These are phyloP conservation scores for Malurus cyaneus DNA, from an alignment of 2,113 vertebrate genomes.

Conservation along the genomic window DNA sequence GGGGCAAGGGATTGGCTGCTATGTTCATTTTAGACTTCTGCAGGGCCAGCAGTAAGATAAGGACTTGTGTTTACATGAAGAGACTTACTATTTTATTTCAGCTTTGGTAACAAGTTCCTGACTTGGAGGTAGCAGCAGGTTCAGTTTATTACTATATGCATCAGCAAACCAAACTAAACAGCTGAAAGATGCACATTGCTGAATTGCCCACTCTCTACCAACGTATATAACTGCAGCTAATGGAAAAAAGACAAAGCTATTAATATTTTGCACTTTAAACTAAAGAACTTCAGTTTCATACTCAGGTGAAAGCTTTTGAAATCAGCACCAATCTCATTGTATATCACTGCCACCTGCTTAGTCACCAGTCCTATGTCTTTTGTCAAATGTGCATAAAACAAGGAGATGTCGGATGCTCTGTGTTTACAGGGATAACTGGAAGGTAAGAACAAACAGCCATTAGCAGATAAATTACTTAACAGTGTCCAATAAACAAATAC, in stretches of 20 bases:
- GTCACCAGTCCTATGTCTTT: constrained; percentile 37
- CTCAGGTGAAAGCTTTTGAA: constrained; percentile 40
- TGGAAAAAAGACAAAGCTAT: constrained; percentile 19
- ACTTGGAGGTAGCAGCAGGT: constrained; percentile 51
- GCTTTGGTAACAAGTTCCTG: constrained; percentile 51
- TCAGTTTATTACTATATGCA: constrained; percentile 35
- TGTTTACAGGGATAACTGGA: background rate
- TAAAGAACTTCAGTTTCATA: constrained; percentile 42
- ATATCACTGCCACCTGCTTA: background rate
- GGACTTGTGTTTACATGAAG: background rate
- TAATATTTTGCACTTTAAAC: constrained; percentile 12
- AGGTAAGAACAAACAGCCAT: background rate
- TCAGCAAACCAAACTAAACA: constrained; percentile 37
- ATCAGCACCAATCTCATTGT: constrained; percentile 44
- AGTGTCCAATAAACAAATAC: background rate
- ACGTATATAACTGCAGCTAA: background rate
- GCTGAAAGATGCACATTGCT: background rate
- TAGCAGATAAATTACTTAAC: constrained; percentile 46
- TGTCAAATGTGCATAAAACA: background rate
- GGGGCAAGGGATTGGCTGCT: background rate
- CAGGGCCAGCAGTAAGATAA: background rate
- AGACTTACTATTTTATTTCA: background rate
- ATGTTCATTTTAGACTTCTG: background rate
- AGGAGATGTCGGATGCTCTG: background rate
- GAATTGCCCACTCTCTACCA: constrained; percentile 29